Evolutionary conservation across 2,888 invertebrate species (phyloP).

Genomic region (Uloborus plumipes): DNA sequence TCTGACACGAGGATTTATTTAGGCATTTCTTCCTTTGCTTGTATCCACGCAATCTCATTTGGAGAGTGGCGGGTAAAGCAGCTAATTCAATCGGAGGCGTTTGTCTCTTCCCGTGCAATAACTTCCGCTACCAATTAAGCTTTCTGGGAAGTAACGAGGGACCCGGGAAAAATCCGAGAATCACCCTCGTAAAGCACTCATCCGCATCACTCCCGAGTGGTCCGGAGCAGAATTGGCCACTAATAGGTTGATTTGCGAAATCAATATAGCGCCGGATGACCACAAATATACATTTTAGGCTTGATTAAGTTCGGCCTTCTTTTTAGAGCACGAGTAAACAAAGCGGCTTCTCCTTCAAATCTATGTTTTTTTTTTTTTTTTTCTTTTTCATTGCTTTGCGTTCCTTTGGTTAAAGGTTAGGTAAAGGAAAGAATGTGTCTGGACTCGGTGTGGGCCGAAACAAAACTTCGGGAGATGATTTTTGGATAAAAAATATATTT

Average conservation of each 20-base stretch:
- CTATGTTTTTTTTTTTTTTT: too few species aligned
- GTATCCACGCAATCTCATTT: slow-evolving; percentile 46
- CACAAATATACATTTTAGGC: too few species aligned
- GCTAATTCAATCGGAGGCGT: slow-evolving; percentile 58
- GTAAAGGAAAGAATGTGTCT: too few species aligned
- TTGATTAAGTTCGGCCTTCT: too few species aligned
- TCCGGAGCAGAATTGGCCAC: not conserved
- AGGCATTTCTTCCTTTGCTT: slow-evolving; percentile 5
- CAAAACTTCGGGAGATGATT: too few species aligned
- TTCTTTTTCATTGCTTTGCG: too few species aligned
- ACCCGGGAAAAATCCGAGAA: slow-evolving; percentile 34
- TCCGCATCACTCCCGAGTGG: slow-evolving; percentile 3
- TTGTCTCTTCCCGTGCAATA: slow-evolving; percentile 52
- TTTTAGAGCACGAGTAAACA: too few species aligned
- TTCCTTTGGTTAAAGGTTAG: too few species aligned
- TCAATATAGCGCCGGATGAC: not conserved
- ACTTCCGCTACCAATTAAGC: slow-evolving; percentile 61
- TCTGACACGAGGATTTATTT: slow-evolving; percentile 43
- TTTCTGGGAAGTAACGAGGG: slow-evolving; percentile 20
- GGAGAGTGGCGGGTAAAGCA: slow-evolving; percentile 35
- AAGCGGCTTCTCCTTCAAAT: too few species aligned
- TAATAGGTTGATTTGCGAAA: slow-evolving; percentile 37
- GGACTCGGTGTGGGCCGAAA: too few species aligned
- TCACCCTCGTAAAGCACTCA: slow-evolving; percentile 41
- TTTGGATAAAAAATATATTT: too few species aligned